Evolutionary conservation across 2,113 vertebrate species (phyloP).

Genomic region (Dromaius novaehollandiae): DNA sequence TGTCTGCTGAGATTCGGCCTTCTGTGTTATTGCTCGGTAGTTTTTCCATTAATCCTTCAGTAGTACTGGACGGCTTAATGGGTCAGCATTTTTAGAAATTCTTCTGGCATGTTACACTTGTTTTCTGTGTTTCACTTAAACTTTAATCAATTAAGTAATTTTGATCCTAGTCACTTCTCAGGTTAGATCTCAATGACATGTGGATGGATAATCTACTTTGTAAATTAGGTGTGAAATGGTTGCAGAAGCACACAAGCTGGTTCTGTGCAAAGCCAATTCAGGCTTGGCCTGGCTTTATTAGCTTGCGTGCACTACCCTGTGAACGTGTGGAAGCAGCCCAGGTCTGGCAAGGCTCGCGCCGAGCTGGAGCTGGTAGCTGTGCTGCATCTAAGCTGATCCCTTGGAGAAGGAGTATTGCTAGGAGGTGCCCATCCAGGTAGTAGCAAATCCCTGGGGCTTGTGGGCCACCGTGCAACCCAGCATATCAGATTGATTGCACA

Average conservation of each 20-base stretch:
- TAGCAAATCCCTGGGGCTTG: neutral
- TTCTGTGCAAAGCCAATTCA: neutral
- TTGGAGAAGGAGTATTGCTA: neutral
- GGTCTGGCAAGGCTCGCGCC: neutral
- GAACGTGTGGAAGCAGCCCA: neutral
- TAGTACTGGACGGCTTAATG: neutral
- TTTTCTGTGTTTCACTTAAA: neutral
- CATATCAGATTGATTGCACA: neutral
- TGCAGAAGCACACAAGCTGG: neutral
- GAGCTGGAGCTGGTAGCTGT: neutral
- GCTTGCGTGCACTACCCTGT: neutral
- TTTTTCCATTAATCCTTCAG: conserved; percentile 4
- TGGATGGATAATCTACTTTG: neutral
- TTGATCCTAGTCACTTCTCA: conserved; percentile 1
- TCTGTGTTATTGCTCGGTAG: neutral
- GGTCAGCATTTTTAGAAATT: neutral
- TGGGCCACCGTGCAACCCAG: rapidly evolving
- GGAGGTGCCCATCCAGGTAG: neutral
- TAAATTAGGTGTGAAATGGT: conserved; percentile 31
- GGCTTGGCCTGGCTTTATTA: neutral
- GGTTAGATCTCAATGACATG: rapidly evolving
- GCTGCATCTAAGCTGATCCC: neutral
- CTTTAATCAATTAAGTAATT: conserved; percentile 24
- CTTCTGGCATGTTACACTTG: neutral
- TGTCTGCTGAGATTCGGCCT: neutral